phyloP scores from a whole-genome alignment of 2,888 invertebrate genomes.

The Lissonota sp. region DNA sequence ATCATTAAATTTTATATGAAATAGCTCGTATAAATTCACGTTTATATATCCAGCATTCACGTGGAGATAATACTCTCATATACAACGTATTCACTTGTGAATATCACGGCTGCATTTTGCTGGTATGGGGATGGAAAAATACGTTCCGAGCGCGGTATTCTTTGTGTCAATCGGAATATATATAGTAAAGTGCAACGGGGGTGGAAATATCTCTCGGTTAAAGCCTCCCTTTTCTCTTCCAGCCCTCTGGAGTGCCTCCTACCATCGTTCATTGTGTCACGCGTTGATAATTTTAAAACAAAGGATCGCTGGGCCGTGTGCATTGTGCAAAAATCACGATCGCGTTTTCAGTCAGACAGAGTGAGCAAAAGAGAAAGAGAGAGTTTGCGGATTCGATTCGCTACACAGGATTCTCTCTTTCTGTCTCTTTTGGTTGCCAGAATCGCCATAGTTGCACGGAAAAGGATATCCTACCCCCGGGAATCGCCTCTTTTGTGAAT shows the following conservation, averaged over 20 bases:
- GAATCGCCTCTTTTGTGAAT: constrained; percentile 27
- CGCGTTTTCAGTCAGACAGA: constrained; percentile 13
- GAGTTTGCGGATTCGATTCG: constrained; percentile 47
- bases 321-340: constrained; percentile 81
- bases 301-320: constrained; percentile 73
- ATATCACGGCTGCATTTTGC: constrained; percentile 41
- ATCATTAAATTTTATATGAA: neutral
- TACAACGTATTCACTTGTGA: constrained; percentile 24
- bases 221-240: constrained; percentile 50
- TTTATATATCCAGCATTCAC: constrained; percentile 15
- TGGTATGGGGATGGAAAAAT: constrained; percentile 44
- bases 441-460: constrained; percentile 43
- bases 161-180: constrained; percentile 47
- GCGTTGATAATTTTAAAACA: constrained; percentile 83
- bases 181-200: constrained; percentile 36
- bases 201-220: constrained; percentile 60
- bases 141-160: constrained; percentile 55
- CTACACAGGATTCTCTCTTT: constrained; percentile 9
- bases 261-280: constrained; percentile 76
- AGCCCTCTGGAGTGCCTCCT: constrained; percentile 28
- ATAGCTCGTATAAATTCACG: neutral
- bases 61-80: neutral
- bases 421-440: constrained; percentile 9
- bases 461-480: constrained; percentile 56
- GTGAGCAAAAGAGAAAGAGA: constrained; percentile 16